Conservation (phyloP, 2,113 vertebrate species). For the Manacus vitellinus region DNA sequence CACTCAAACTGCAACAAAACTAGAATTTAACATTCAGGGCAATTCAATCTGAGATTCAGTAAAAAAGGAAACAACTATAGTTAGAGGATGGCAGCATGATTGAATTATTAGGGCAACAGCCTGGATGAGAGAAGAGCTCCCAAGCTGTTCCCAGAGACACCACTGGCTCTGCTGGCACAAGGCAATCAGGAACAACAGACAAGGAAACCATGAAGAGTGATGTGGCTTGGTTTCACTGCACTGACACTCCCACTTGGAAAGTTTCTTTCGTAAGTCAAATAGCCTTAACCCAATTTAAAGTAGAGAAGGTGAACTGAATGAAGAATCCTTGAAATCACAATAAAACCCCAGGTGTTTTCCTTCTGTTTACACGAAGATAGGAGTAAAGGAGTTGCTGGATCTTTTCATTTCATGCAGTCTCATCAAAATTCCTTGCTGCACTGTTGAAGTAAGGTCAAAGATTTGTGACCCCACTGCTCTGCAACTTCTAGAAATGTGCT, state of each 20-base stretch:
- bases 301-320: background rate
- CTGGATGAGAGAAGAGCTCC: background rate
- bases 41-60: background rate
- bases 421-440: background rate
- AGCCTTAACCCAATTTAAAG: background rate
- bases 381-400: background rate
- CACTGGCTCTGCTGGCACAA: background rate
- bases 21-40: background rate
- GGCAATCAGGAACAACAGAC: background rate
- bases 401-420: background rate
- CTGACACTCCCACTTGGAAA: background rate
- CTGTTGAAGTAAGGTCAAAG: slow-evolving; percentile 3
- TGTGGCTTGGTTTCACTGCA: background rate
- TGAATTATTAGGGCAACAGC: background rate
- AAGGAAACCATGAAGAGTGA: fast-evolving
- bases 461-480: background rate
- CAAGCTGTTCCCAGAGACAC: fast-evolving
- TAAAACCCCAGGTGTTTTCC: background rate
- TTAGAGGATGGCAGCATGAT: background rate
- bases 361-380: background rate
- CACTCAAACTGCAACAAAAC: background rate
- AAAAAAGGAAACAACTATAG: background rate
- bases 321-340: background rate
- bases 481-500: background rate
- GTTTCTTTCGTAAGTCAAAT: background rate